Evolutionary conservation across 2,113 vertebrate genomes (phyloP).

Genomic region (Myotis brandtii): DNA sequence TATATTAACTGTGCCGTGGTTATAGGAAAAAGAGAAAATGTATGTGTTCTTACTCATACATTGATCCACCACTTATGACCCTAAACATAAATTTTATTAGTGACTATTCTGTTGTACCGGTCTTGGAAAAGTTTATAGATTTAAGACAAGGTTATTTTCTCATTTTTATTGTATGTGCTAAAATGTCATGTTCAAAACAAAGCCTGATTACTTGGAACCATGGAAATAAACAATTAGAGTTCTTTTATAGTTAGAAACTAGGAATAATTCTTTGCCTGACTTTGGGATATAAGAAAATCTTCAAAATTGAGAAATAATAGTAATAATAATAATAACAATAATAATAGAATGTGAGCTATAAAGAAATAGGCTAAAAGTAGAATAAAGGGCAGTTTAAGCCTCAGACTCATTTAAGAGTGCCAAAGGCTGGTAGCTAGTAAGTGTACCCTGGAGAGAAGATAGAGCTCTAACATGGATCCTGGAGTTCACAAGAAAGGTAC

Average conservation of each 20-base stretch:
- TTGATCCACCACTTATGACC: conserved; percentile 54
- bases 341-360: background rate
- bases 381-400: background rate
- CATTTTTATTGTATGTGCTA: background rate
- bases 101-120: background rate
- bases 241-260: conserved; percentile 26
- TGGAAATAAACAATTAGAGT: background rate
- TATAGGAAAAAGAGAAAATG: background rate
- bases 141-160: conserved; percentile 36
- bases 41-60: conserved; percentile 22
- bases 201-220: background rate
- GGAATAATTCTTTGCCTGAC: background rate
- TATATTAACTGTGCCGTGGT: conserved; percentile 15
- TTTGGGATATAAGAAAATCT: background rate
- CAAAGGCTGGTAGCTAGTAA: background rate
- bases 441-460: background rate
- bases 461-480: background rate
- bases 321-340: background rate
- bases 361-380: background rate
- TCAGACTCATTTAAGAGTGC: background rate
- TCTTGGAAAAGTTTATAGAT: conserved; percentile 30
- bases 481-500: background rate
- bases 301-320: conserved; percentile 11
- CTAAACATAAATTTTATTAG: conserved; percentile 54
- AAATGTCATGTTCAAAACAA: background rate